Conservation (phyloP, 37 sponge, comb jelly and placozoan species). For the Chondrilla cf. caribensis region DNA sequence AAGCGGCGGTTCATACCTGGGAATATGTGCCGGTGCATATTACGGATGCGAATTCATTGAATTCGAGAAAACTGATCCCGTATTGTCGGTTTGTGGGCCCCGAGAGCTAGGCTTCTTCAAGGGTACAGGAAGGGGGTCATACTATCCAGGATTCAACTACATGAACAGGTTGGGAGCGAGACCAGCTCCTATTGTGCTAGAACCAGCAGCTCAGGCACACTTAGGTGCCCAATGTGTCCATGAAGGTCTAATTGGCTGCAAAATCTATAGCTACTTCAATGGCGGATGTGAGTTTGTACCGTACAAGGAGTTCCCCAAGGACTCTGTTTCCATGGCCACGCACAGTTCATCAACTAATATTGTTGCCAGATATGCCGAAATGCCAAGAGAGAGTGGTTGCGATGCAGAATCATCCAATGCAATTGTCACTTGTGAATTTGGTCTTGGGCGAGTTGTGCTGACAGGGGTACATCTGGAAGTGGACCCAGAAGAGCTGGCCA, state of each 20-base stretch:
- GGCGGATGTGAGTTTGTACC: slow-evolving; percentile 64
- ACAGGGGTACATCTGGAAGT: slow-evolving; percentile 77
- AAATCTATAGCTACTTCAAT: slow-evolving; percentile 60
- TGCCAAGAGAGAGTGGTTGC: not conserved
- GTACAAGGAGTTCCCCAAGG: not conserved
- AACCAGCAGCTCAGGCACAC: not conserved
- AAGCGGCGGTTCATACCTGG: slow-evolving; percentile 79
- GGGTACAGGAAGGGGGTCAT: slow-evolving; percentile 65
- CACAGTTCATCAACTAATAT: not conserved
- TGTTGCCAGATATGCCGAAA: slow-evolving; percentile 17
- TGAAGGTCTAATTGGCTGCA: not conserved
- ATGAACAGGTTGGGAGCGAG: slow-evolving; percentile 54
- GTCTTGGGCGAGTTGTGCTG: slow-evolving; percentile 60
- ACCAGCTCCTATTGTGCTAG: slow-evolving; percentile 5
- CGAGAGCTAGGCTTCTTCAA: slow-evolving; percentile 75
- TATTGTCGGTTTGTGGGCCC: slow-evolving; percentile 51
- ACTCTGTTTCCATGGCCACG: not conserved
- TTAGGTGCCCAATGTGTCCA: not conserved
- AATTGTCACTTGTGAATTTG: slow-evolving; percentile 36
- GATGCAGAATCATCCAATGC: slow-evolving; percentile 1
- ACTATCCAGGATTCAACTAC: slow-evolving; percentile 71
- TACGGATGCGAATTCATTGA: slow-evolving; percentile 60
- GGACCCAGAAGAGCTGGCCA: slow-evolving; percentile 14
- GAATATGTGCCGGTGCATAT: slow-evolving; percentile 89
- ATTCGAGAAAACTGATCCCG: slow-evolving; percentile 71